phyloP scores from a whole-genome alignment of 2,888 invertebrate species.

The Tachina grossa region DNA sequence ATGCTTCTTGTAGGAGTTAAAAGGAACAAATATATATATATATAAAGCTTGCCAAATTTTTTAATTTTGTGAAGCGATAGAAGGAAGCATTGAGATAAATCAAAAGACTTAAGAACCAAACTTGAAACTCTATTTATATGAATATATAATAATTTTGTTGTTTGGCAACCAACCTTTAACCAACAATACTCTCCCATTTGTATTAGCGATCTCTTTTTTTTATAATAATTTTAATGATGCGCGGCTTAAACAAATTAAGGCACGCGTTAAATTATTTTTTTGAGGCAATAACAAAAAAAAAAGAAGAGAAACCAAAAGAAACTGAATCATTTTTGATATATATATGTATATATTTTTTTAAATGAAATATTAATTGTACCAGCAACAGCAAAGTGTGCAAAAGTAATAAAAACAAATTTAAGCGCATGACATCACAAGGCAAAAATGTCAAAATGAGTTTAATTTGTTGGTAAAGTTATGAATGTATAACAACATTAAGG shows the following conservation, averaged over 20 bases:
- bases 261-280: conserved; percentile 64
- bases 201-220: conserved; percentile 7
- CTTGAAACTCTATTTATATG: neutral
- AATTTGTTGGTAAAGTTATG: conserved; percentile 50
- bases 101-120: neutral
- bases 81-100: no score
- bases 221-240: conserved; percentile 18
- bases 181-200: neutral
- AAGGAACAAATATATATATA: no score
- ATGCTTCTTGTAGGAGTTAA: no score
- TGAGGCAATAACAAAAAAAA: neutral
- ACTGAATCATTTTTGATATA: conserved; percentile 50
- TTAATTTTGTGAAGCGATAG: no score
- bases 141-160: no score
- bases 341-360: conserved; percentile 28
- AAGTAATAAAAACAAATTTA: conserved; percentile 30
- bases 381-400: neutral
- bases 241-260: conserved; percentile 63
- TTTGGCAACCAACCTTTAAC: neutral
- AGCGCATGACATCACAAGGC: conserved; percentile 71
- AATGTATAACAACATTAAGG: conserved; percentile 60
- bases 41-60: no score
- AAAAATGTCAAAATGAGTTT: conserved; percentile 71
- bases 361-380: neutral
- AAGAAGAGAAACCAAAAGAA: conserved; percentile 22